Conservation (phyloP, 2,888 invertebrate species). For the Meiosimyza platycephala region DNA sequence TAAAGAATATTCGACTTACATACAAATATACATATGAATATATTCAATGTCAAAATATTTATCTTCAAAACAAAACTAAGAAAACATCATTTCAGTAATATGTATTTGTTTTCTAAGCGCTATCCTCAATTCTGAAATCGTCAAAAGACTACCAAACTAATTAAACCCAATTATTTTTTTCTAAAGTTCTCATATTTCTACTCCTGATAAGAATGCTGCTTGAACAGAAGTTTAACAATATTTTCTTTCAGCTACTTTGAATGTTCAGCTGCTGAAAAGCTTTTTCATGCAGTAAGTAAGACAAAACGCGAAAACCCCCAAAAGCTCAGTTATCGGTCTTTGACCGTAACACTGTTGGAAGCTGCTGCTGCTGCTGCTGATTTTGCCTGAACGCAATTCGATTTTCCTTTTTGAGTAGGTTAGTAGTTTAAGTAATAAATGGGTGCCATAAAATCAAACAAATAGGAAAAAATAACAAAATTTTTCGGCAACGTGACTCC, state of each 20-base stretch:
- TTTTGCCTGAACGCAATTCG: conserved; percentile 9
- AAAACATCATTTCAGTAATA: no score
- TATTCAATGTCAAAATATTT: no score
- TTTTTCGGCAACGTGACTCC: background rate
- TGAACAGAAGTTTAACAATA: background rate
- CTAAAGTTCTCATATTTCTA: no score
- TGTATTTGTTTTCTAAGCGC: no score
- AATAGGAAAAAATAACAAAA: background rate
- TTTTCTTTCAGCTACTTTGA: background rate
- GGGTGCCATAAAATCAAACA: background rate
- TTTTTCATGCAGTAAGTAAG: background rate
- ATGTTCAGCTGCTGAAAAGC: background rate
- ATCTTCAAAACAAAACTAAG: no score
- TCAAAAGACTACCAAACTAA: no score
- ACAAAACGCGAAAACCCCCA: background rate
- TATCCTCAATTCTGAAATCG: no score
- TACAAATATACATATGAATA: no score
- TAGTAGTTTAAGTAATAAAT: conserved; percentile 8
- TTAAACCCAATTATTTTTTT: no score
- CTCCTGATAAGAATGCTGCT: no score
- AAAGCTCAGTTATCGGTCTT: conserved; percentile 31
- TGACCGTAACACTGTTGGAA: conserved; percentile 8
- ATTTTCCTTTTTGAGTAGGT: conserved; percentile 27
- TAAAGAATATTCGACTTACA: no score
- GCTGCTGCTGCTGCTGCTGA: background rate